A percentile compares a stretch with the other conserved stretches of the same genome.
These are phyloP conservation scores for Dermolepida albohirtum DNA, from an alignment of 2,888 invertebrate genomes.

Conservation along the genomic window DNA sequence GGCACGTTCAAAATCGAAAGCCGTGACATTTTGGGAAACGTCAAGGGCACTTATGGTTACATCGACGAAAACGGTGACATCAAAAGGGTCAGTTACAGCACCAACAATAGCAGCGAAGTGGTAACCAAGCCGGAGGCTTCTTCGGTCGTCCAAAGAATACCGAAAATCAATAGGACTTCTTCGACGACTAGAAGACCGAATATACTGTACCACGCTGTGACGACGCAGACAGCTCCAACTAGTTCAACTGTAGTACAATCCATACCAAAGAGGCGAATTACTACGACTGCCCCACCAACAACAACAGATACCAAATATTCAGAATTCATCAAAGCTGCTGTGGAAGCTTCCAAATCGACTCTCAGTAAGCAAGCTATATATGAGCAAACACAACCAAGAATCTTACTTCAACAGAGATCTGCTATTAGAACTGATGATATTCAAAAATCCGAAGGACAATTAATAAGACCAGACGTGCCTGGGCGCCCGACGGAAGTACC, in stretches of 20 bases:
- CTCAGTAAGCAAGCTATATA: conserved; percentile 60
- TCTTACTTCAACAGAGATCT: conserved; percentile 57
- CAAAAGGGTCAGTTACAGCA: conserved; percentile 81
- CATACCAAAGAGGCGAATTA: conserved; percentile 70
- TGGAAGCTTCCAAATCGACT: conserved; percentile 55
- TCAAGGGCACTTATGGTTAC: conserved; percentile 87
- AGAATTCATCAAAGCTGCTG: conserved; percentile 55
- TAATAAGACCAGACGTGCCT: conserved; percentile 59
- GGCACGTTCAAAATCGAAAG: conserved; percentile 89
- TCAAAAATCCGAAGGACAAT: conserved; percentile 60
- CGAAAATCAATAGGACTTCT: conserved; percentile 63
- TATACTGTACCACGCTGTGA: conserved; percentile 58
- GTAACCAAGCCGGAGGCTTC: conserved; percentile 61
- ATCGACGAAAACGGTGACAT: conserved; percentile 82
- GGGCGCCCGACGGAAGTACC: conserved; percentile 57
- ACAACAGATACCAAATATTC: conserved; percentile 57
- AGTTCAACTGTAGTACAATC: conserved; percentile 74
- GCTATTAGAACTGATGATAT: conserved; percentile 52
- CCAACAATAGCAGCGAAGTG: conserved; percentile 69
- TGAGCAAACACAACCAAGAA: conserved; percentile 60
- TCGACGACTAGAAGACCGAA: conserved; percentile 70
- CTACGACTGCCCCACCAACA: conserved; percentile 61
- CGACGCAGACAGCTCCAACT: conserved; percentile 69
- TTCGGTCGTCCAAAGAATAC: conserved; percentile 61
- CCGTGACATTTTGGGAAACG: conserved; percentile 81